These are phyloP conservation scores for Vanessa tameamea DNA, from an alignment of 1,140 invertebrate species.

Conservation along the genomic window DNA sequence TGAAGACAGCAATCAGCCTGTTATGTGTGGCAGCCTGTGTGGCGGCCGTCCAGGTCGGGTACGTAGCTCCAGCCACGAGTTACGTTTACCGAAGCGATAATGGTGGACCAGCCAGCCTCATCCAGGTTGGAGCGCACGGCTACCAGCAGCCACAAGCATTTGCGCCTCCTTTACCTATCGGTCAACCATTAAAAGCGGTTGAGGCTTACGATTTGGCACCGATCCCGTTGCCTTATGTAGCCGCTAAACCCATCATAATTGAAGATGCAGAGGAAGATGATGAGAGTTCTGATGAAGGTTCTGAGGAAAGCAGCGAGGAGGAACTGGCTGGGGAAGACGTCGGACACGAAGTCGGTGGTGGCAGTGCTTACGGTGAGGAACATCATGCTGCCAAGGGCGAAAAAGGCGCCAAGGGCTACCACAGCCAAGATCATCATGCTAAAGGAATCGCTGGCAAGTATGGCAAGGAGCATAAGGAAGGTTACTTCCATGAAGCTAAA, in stretches of 20 bases:
- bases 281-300: conserved; percentile 13
- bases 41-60: conserved; percentile 57
- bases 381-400: conserved; percentile 72
- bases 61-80: conserved; percentile 61
- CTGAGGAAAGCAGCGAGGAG: conserved; percentile 48
- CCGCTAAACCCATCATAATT: conserved; percentile 61
- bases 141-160: conserved; percentile 60
- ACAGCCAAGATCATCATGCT: conserved; percentile 58
- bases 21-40: conserved; percentile 49
- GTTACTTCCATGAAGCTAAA: conserved; percentile 60
- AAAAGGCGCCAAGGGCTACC: conserved; percentile 76
- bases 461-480: conserved; percentile 65
- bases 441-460: conserved; percentile 66
- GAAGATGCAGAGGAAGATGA: conserved; percentile 63
- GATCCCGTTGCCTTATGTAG: conserved; percentile 65
- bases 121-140: conserved; percentile 70
- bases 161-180: conserved; percentile 52
- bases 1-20: conserved; percentile 55
- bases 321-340: conserved; percentile 39
- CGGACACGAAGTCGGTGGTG: conserved; percentile 65
- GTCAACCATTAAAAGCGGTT: conserved; percentile 51
- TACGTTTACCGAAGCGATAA: conserved; percentile 81
- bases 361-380: conserved; percentile 65
- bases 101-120: conserved; percentile 72
- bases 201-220: conserved; percentile 60